Conservation (phyloP, 2,113 vertebrate genomes). For the Phyllostomus discolor region DNA sequence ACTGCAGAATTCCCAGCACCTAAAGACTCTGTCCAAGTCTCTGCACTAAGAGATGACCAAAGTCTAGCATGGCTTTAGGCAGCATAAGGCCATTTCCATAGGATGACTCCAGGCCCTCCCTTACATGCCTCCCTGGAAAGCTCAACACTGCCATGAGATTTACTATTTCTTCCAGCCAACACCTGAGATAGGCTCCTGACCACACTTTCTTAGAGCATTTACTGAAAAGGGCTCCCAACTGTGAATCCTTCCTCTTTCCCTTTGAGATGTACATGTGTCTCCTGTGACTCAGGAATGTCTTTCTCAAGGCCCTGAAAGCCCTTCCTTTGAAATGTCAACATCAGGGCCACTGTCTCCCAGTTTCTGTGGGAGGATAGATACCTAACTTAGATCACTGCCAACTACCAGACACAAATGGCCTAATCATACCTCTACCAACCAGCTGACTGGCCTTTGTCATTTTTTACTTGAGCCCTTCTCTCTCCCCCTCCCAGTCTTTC, state of each 20-base stretch:
- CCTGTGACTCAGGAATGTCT: neutral
- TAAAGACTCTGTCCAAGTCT: neutral
- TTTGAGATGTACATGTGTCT: neutral
- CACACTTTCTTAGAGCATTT: neutral
- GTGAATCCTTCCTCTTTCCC: neutral
- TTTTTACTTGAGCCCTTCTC: neutral
- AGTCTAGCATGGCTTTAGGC: neutral
- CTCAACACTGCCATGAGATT: neutral
- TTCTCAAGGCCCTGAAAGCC: neutral
- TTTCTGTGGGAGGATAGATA: neutral
- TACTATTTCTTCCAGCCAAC: neutral
- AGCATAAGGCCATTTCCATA: neutral
- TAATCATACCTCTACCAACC: neutral
- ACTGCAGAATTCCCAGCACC: neutral
- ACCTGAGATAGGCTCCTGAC: neutral
- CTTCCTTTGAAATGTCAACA: neutral
- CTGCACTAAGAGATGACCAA: neutral
- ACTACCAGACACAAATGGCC: neutral
- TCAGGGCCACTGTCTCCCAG: neutral
- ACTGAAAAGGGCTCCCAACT: neutral
- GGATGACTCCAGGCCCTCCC: neutral
- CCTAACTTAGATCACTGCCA: neutral
- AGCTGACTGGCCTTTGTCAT: neutral
- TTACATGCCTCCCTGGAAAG: neutral
- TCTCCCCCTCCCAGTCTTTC: neutral